Evolutionary conservation across 2,888 invertebrate species (phyloP).

Genomic region (Octodonta nipae): DNA sequence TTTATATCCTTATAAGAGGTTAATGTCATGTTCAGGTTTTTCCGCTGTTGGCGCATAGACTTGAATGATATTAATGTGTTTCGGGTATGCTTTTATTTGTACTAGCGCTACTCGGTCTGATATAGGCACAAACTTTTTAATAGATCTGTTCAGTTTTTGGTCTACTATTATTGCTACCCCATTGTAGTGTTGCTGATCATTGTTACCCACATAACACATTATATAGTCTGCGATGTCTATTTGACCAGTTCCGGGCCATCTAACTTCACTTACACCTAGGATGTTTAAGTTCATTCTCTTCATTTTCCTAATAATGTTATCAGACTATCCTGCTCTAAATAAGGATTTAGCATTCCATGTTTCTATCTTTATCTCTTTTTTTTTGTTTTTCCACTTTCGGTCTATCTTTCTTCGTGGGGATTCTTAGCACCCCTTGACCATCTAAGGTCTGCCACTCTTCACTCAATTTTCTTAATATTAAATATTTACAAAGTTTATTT

Average conservation of each 20-base stretch:
- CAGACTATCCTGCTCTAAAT: no score
- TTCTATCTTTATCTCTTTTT: no score
- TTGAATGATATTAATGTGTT: constrained; percentile 3
- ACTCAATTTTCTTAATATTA: no score
- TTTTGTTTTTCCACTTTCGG: no score
- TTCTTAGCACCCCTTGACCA: no score
- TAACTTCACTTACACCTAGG: not conserved
- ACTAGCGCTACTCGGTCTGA: not conserved
- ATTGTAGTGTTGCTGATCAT: not conserved
- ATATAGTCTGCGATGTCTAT: not conserved
- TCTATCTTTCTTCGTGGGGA: no score
- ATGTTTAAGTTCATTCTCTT: not conserved
- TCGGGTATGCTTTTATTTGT: constrained; percentile 1
- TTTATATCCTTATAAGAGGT: no score
- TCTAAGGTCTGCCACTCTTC: no score
- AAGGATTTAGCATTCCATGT: no score
- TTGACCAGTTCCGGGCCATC: not conserved
- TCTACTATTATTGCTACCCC: not conserved
- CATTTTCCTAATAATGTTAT: not conserved
- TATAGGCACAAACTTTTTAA: constrained; percentile 3
- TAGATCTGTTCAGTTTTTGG: no score
- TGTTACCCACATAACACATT: not conserved
- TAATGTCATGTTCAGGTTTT: not conserved
- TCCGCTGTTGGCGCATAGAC: not conserved
- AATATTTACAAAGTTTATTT: no score